Base-by-base conservation (phyloP, 1,140 invertebrate species). In the Ptiloglossa arizonensis region DNA sequence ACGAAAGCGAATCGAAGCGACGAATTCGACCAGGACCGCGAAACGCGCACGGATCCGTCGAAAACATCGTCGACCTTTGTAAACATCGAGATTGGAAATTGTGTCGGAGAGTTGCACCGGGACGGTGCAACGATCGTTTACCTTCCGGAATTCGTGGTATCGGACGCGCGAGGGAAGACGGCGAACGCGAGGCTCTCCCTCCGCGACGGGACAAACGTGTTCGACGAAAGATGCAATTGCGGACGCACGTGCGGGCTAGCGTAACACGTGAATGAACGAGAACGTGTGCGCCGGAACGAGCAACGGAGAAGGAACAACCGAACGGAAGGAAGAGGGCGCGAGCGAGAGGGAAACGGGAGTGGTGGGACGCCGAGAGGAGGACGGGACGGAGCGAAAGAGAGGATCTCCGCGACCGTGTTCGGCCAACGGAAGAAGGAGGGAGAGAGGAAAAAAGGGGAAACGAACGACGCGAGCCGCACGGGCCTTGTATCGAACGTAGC, bases 401-500 rank as follows among this genome's bases (percentile, higher is more conserved):
- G 32, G n/a, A 24, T n/a, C n/a, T n/a, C 11, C 13, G 13, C 32
- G 27, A 8, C 29, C 17, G 54, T 22, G 68, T 32, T 29, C 17
- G 46, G 11, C 1, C 52, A 44, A 59, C 19, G 22, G 32, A 11
- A 66, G 60, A 41, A 13, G 56, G 38, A 62, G 48, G 17, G 59
- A 32, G 48, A 48, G 50, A 59, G 68, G 29, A 24, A 79, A 54
- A 54, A 35, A 75, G 44, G 68, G 80, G 80, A 54, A 85, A 69
- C 63, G 60, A 64, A 62, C 54, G 66, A 79, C 73, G 68, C 59
- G 77, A 83, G 82, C 72, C 87, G 88, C 86, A 54, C 54, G 93
- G 85, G 92, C 72, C 77, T 73, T 87, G 88, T 70, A 93, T 92
- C 74, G 91, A 91, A 75, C 85, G 86, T 82, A 82, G 64, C 80